Evolutionary conservation across 1,140 invertebrate genomes (phyloP).

Genomic region (Drosophila mayri): DNA sequence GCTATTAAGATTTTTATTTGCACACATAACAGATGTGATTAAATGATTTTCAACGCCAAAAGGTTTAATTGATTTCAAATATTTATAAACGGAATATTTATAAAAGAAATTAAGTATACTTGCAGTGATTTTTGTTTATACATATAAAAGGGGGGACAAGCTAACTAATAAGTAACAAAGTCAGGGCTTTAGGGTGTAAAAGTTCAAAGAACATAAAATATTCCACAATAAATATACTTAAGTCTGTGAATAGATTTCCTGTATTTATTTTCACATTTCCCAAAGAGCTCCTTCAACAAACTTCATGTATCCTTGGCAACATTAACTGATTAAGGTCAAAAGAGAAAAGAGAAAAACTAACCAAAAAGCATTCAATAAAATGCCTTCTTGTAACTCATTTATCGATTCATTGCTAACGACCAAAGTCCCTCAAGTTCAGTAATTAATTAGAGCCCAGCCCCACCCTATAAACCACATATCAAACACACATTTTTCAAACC

Average conservation of each 20-base stretch:
- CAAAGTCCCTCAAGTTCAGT: constrained; percentile 25
- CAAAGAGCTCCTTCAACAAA: neutral
- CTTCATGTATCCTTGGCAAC: constrained; percentile 13
- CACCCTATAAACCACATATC: neutral
- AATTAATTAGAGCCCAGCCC: constrained; percentile 41
- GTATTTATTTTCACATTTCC: neutral
- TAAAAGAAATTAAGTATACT: constrained; percentile 13
- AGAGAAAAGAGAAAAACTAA: neutral
- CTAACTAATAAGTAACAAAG: neutral
- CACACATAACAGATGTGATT: constrained; percentile 30
- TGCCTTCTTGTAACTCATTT: constrained; percentile 2
- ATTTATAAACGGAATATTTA: constrained; percentile 17
- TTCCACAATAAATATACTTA: neutral
- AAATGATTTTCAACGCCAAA: constrained; percentile 23
- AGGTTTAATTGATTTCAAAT: constrained; percentile 21
- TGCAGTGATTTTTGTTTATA: neutral
- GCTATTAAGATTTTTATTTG: constrained; percentile 46
- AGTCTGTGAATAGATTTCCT: no score
- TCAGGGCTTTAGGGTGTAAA: neutral
- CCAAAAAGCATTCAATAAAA: neutral
- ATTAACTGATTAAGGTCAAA: constrained; percentile 23
- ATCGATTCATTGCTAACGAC: constrained; percentile 29
- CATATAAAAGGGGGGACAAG: no score
- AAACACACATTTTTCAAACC: constrained; percentile 6
- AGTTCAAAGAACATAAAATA: neutral